These are phyloP conservation scores for Eira barbara DNA, from an alignment of 2,113 vertebrate genomes.

Conservation along the genomic window DNA sequence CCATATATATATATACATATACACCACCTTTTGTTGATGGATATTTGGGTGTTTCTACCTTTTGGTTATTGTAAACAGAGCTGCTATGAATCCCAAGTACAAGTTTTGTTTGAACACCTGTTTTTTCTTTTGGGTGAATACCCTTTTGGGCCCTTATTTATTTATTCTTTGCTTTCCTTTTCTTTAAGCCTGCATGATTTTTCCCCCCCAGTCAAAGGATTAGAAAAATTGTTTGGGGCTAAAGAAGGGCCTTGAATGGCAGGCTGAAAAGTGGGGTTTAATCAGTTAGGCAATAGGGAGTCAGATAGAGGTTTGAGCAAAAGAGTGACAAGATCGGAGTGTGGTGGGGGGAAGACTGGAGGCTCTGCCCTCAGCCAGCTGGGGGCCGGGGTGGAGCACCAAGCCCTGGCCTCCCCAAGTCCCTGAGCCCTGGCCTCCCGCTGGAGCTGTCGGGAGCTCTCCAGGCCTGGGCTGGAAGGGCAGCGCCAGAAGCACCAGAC, in stretches of 20 bases:
- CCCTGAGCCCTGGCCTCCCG: not conserved
- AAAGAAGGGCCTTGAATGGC: not conserved
- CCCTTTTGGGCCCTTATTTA: not conserved
- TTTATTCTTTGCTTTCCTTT: not conserved
- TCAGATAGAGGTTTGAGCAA: not conserved
- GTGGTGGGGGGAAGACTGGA: not conserved
- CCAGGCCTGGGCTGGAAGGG: not conserved
- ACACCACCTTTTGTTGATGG: not conserved
- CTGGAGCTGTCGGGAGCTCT: not conserved
- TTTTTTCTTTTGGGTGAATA: not conserved
- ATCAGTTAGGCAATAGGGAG: not conserved
- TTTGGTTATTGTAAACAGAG: not conserved
- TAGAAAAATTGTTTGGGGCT: not conserved
- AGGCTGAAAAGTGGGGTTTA: not conserved
- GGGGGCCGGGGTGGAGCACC: not conserved
- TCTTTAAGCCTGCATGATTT: not conserved
- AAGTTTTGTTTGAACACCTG: not conserved
- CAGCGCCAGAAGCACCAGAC: not conserved
- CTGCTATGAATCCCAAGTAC: not conserved
- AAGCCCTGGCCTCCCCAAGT: too few species aligned
- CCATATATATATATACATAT: not conserved
- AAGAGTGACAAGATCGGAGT: not conserved
- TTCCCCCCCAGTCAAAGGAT: not conserved
- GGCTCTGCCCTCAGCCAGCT: fast-evolving
- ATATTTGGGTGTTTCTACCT: not conserved